Conservation (phyloP, 2,888 invertebrate species). For the Opisthograptis luteolata region DNA sequence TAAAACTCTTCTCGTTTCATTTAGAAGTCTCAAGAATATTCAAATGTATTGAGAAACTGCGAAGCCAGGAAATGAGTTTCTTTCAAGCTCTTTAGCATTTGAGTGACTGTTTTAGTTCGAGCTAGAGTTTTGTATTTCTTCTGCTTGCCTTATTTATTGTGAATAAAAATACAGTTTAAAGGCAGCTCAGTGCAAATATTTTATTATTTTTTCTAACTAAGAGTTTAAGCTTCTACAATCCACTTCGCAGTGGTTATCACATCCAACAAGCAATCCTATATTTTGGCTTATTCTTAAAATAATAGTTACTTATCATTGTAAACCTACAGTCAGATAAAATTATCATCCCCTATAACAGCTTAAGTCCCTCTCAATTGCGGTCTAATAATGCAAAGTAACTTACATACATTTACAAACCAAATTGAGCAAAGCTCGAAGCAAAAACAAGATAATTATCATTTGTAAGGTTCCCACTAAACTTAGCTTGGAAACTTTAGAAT, state of each 20-base stretch:
- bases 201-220: too few relatives aligned
- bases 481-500: too few relatives aligned
- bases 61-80: slow-evolving; percentile 76
- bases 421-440: background rate
- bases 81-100: slow-evolving; percentile 73
- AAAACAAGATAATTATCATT: too few relatives aligned
- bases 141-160: slow-evolving; percentile 24
- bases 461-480: too few relatives aligned
- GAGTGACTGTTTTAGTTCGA: slow-evolving; percentile 70
- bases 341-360: too few relatives aligned
- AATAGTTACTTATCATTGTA: too few relatives aligned
- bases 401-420: background rate
- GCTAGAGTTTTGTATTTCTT: slow-evolving; percentile 55
- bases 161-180: slow-evolving; percentile 5
- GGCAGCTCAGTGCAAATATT: background rate
- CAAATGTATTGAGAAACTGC: slow-evolving; percentile 80
- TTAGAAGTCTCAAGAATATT: slow-evolving; percentile 70
- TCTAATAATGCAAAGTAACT: background rate
- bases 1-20: slow-evolving; percentile 69
- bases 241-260: too few relatives aligned
- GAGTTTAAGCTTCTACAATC: background rate
- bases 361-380: background rate
- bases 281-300: too few relatives aligned
- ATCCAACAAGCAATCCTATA: too few relatives aligned
- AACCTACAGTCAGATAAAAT: too few relatives aligned